phyloP scores from a whole-genome alignment of 2,113 vertebrate species.

The Nothocercus nigrocapillus region DNA sequence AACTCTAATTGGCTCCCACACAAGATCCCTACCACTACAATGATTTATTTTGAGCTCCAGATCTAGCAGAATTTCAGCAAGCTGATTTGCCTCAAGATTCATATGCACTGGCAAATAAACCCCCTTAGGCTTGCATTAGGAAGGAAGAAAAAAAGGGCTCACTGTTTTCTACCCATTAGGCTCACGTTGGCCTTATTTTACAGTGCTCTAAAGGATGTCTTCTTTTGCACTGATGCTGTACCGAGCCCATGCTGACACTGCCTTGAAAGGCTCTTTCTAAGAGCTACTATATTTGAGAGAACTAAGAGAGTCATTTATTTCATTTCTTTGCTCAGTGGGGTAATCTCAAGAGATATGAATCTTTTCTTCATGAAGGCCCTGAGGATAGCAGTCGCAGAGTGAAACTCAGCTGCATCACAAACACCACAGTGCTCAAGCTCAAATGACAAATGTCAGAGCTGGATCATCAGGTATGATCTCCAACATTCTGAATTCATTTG shows the following conservation, averaged over 20 bases:
- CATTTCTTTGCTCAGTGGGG: conserved; percentile 23
- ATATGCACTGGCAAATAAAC: neutral
- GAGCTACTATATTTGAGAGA: conserved; percentile 41
- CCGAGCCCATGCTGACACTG: neutral
- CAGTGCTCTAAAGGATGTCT: neutral
- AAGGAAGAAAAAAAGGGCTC: neutral
- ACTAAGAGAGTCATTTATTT: conserved; percentile 39
- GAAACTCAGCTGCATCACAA: neutral
- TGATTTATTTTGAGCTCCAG: neutral
- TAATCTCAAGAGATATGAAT: conserved; percentile 37
- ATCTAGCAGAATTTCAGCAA: conserved; percentile 7
- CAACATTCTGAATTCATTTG: neutral
- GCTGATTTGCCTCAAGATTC: conserved; percentile 29
- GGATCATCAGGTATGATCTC: neutral
- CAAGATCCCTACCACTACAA: neutral
- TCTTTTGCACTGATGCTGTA: neutral
- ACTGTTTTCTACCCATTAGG: conserved; percentile 4
- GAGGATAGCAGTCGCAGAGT: neutral
- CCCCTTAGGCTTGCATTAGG: neutral
- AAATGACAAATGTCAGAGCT: neutral
- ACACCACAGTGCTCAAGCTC: neutral
- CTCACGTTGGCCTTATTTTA: conserved; percentile 17
- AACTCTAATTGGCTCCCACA: conserved; percentile 46
- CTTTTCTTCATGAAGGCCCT: conserved; percentile 26
- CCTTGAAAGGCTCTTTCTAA: conserved; percentile 33